phyloP scores from a whole-genome alignment of 2,888 invertebrate species.

The Xanthorhoe spadicearia region DNA sequence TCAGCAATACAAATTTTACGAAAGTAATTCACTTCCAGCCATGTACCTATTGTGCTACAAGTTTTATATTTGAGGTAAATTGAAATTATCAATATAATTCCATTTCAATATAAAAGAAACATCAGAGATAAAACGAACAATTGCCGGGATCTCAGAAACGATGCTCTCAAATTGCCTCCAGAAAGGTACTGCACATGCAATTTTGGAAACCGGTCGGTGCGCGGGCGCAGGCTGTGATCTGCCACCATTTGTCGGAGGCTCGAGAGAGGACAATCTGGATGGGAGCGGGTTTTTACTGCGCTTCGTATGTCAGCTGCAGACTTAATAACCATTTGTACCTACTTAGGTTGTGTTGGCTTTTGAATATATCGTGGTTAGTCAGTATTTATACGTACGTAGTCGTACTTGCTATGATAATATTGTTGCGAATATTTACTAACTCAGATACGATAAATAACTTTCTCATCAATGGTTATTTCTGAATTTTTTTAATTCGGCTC shows the following conservation, averaged over 20 bases:
- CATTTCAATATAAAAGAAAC: too few species aligned
- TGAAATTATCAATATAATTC: too few species aligned
- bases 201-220: slow-evolving; percentile 31
- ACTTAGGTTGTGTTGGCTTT: neutral
- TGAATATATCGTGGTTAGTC: neutral
- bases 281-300: slow-evolving; percentile 43
- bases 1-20: too few species aligned
- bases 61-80: neutral
- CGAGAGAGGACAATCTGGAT: slow-evolving; percentile 29
- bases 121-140: neutral
- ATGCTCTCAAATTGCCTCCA: slow-evolving; percentile 4
- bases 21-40: too few species aligned
- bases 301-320: slow-evolving; percentile 13
- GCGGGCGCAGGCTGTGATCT: slow-evolving; percentile 16
- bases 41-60: too few species aligned
- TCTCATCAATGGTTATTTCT: too few species aligned
- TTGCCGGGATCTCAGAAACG: neutral
- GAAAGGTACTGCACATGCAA: slow-evolving; percentile 21
- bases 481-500: too few species aligned
- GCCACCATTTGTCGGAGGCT: slow-evolving; percentile 21
- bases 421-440: neutral
- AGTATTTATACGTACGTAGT: too few species aligned
- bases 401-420: too few species aligned
- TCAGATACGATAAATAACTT: too few species aligned
- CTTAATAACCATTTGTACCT: neutral